phyloP scores from a whole-genome alignment of 2,113 vertebrate species.

The Campylomormyrus numenius region DNA sequence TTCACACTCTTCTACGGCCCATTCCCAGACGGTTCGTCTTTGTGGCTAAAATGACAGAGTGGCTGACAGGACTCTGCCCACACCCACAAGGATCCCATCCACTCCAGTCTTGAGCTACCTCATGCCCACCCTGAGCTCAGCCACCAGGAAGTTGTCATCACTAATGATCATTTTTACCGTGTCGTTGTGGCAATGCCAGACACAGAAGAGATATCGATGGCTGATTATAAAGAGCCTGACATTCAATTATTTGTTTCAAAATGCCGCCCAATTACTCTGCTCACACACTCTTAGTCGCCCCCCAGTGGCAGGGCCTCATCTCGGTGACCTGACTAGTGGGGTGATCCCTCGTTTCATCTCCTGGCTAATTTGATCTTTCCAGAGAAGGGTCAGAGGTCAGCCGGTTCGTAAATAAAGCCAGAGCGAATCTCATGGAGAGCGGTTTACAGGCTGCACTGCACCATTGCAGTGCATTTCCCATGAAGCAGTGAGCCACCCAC shows the following conservation, averaged over 20 bases:
- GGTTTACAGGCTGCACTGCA: not conserved
- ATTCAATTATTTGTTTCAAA: slow-evolving; percentile 23
- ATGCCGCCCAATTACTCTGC: slow-evolving; percentile 19
- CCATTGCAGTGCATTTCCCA: not conserved
- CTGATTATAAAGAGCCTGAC: slow-evolving; percentile 27
- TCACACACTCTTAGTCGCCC: not conserved
- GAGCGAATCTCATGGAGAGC: not conserved
- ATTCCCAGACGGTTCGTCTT: not conserved
- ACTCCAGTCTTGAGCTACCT: not conserved
- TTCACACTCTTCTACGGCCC: not conserved
- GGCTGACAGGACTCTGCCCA: not conserved
- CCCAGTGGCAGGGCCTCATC: not conserved
- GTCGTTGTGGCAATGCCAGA: not conserved
- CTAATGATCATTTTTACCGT: slow-evolving; percentile 1
- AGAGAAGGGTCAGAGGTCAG: not conserved
- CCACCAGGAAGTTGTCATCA: slow-evolving; percentile 10
- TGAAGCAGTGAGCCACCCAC: not conserved
- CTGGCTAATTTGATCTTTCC: slow-evolving; percentile 12
- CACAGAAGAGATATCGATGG: slow-evolving; percentile 16
- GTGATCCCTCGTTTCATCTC: slow-evolving; percentile 11
- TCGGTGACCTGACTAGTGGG: not conserved
- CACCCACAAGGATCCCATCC: not conserved
- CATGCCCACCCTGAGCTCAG: not conserved
- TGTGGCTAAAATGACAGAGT: not conserved
- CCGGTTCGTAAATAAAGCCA: not conserved